Evolutionary conservation across 2,113 vertebrate genomes (phyloP), one percentile per base, ranked within the genome.

Genomic region (Ellobius talpinus): DNA sequence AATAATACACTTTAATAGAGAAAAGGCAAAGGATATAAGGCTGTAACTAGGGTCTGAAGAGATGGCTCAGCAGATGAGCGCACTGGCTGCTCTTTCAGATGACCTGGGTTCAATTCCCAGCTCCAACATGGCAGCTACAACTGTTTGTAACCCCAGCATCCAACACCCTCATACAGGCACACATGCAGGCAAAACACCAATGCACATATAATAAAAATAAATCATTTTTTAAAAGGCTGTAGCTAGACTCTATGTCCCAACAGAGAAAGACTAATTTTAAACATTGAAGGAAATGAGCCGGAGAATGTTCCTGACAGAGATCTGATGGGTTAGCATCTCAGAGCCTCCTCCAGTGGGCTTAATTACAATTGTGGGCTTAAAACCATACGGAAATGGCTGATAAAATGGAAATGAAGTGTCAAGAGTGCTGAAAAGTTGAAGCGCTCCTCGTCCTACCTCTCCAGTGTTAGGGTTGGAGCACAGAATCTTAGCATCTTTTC

Each of bases 401-500:
- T 90, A 17, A 89, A 45, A 5, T n/a, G 91, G 52, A 77, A 52
- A 86, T 73, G 92, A 91, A 89, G 63, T 58, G 89, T 33, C 50
- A 61, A 6, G 42, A 52, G 52, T 19, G 39, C 6, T 94, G 0
- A 12, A 90, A 82, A 31, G 12, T 2, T 86, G 58, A 96, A 96
- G 47, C 7, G 93, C 13, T 82, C n/a, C 2, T 31, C 42, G 95
- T 88, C 93, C 50, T 98, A 99, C 99, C 99, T 99, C 99, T 82
- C 98, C 99, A 0, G 99, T 99, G 98, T 99, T 99, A 78, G 99
- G 99, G 95, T 99, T 99, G 97, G 99, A 99, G 97, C 99, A 99
- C 84, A 99, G 99, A 95, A 99, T 99, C 97, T 99, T 99, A 97
- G 99, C 99, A 98, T 99, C 99, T 96, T 99, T 99, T 88, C 99